Percentiles rank a stretch among this genome's conserved stretches.
These are phyloP conservation scores for Etheostoma nigrum DNA, from an alignment of 2,797 vertebrate species.

Conservation along the genomic window DNA sequence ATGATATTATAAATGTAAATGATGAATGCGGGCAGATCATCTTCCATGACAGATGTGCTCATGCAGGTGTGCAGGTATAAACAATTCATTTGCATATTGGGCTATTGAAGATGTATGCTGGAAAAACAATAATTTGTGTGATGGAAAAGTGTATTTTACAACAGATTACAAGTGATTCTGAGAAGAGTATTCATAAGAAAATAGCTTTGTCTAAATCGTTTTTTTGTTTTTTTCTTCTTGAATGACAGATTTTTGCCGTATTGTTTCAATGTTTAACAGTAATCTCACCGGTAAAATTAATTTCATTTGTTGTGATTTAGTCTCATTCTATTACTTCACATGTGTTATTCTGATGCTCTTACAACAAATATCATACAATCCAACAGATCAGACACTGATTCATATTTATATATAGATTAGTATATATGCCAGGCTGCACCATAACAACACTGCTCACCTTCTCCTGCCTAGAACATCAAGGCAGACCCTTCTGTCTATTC, in stretches of 20 bases:
- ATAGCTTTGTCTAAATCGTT: background rate
- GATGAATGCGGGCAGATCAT: slow-evolving; percentile 21
- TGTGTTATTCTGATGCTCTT: no score
- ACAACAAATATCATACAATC: background rate
- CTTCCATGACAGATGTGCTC: slow-evolving; percentile 21
- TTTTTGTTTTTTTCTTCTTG: background rate
- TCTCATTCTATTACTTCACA: background rate
- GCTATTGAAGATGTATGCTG: background rate
- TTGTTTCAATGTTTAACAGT: background rate
- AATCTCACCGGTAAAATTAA: background rate
- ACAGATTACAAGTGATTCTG: background rate
- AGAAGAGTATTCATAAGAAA: background rate
- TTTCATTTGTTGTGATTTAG: background rate
- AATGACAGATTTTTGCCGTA: background rate
- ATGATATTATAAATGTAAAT: slow-evolving; percentile 57
- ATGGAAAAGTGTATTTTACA: background rate
- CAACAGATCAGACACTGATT: background rate
- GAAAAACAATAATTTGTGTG: no score
- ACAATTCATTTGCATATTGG: slow-evolving; percentile 41
- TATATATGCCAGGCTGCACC: no score
- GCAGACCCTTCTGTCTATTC: no score
- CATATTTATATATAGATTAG: background rate
- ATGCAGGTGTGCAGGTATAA: slow-evolving; percentile 26
- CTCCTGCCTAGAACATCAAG: no score
- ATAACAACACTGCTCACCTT: no score